These are phyloP conservation scores for Hiodon alosoides DNA, from an alignment of 2,113 vertebrate species.

Conservation along the genomic window DNA sequence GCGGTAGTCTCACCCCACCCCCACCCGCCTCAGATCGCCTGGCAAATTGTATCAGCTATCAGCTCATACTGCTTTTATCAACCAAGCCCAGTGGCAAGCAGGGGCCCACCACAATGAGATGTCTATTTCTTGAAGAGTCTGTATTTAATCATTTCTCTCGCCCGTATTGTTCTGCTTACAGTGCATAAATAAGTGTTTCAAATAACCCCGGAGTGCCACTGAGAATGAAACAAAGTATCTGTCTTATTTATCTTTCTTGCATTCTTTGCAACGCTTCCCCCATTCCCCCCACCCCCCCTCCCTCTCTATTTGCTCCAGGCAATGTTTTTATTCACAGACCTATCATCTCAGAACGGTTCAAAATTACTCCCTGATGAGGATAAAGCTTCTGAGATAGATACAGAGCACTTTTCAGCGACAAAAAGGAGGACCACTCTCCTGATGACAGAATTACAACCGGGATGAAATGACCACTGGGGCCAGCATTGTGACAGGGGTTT, in stretches of 20 bases:
- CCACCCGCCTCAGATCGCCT: conserved; percentile 59
- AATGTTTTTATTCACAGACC: conserved; percentile 75
- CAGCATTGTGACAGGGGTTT: conserved; percentile 9
- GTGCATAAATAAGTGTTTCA: conserved; percentile 97
- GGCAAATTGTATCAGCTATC: conserved; percentile 99
- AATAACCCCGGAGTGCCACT: conserved; percentile 89
- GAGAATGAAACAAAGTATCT: conserved; percentile 92
- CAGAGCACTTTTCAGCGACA: conserved; percentile 58
- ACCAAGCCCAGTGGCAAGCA: conserved; percentile 89
- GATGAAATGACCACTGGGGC: conserved; percentile 42
- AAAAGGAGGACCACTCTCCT: conserved; percentile 47
- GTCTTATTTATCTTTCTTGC: conserved; percentile 88
- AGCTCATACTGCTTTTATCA: conserved; percentile 98
- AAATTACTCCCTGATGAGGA: conserved; percentile 72
- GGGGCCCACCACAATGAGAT: conserved; percentile 86
- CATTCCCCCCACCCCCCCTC: conserved; percentile 46
- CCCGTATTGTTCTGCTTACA: conserved; percentile 96
- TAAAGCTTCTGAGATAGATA: conserved; percentile 71
- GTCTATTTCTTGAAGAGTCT: conserved; percentile 85
- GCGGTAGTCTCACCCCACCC: conserved; percentile 58
- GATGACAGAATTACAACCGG: conserved; percentile 54
- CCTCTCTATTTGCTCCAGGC: conserved; percentile 76
- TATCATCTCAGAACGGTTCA: conserved; percentile 73
- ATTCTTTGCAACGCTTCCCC: conserved; percentile 67
- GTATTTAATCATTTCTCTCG: conserved; percentile 97